Base-by-base conservation (phyloP, 2,797 vertebrate species). In the Enteromius afrohamiltoni region DNA sequence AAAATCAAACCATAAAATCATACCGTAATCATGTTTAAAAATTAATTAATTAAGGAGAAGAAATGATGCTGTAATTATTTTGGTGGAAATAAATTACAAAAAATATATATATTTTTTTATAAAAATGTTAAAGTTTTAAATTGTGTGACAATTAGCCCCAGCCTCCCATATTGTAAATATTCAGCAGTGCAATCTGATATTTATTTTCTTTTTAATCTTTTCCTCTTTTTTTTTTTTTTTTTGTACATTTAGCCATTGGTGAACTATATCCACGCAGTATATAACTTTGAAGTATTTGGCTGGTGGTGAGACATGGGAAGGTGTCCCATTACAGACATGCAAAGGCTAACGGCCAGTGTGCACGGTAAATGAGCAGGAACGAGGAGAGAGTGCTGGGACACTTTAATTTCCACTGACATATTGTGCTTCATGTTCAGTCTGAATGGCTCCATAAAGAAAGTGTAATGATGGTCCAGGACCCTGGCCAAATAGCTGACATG, bases 361-460 rank as follows among this genome's bases (percentile, higher is more conserved):
- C 76, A 80, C 29, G 26, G 82, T 85, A 85, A 89, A 87, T 88
- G 86, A 87, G 70, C 80, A 81, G 85, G 87, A 88, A 88, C 86
- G 76, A 85, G 65, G 85, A 78, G 70, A 84, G 83, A 51, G 86
- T 79, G 78, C 73, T 76, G 80, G 84, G 85, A 86, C 84, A 70
- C 78, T 80, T 88, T 88, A 79, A 88, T 85, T 82, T 87, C 85
- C 86, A 86, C 69, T 83, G 86, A 89, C 85, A 89, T 88, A 89
- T 88, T 89, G 86, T 88, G 84, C 80, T 86, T 85, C 84, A 65
- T 86, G 84, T 78, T 81, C 86, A 78, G 83, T 86, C 83, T 78
- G 83, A 83, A 84, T 84, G 74, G 77, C 65, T 85, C 84, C 83
- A 87, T 87, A 87, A 90, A 89, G 80, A 87, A 80, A 76, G 80